Evolutionary conservation across 2,797 vertebrate genomes (phyloP).

Genomic region (Anguilla megastoma): DNA sequence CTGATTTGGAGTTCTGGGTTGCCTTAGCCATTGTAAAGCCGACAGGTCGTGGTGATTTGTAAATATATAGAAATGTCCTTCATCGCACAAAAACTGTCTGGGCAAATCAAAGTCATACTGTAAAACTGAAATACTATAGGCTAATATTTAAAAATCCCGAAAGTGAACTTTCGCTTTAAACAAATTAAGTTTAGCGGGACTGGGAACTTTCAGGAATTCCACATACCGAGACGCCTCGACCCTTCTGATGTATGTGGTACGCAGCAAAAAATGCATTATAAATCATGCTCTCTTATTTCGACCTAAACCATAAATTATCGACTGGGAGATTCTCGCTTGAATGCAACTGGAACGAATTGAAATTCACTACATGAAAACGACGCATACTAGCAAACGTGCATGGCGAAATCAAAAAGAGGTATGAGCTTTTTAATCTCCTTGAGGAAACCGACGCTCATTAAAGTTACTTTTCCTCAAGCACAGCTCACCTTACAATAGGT

Average conservation of each 20-base stretch:
- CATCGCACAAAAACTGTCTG: neutral
- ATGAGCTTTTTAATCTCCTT: neutral
- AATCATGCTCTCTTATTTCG: neutral
- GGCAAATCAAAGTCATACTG: neutral
- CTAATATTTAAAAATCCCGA: neutral
- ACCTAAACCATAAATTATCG: neutral
- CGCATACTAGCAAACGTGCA: neutral
- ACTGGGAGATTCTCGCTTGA: neutral
- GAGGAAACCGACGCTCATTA: neutral
- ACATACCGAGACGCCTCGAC: neutral
- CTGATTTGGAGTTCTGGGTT: no score
- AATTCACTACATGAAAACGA: neutral
- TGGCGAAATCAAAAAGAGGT: neutral
- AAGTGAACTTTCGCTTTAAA: neutral
- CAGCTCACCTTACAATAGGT: constrained; percentile 86
- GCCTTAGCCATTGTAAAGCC: neutral
- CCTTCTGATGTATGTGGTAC: no score
- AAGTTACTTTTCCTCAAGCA: neutral
- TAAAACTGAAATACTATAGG: neutral
- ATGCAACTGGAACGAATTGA: neutral
- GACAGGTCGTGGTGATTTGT: neutral
- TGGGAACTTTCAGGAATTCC: neutral
- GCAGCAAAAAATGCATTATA: neutral
- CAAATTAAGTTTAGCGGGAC: neutral
- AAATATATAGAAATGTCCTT: neutral